Conservation (phyloP, 35 echinoderm and acorn worm species). For the Amphiura filiformis region DNA sequence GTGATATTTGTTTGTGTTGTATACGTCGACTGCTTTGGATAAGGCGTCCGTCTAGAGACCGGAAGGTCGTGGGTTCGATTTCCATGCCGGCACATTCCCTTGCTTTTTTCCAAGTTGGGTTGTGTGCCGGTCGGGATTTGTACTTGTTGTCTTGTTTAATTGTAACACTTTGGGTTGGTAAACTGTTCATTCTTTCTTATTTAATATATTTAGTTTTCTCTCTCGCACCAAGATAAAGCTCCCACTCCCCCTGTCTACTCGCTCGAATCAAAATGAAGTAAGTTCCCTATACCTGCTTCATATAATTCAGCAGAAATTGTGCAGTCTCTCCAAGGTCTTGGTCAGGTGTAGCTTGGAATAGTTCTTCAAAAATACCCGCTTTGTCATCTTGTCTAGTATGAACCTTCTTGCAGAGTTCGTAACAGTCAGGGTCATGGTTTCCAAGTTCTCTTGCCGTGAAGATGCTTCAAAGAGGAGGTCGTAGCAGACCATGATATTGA, state of each 20-base stretch:
- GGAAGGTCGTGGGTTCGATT: too few species aligned
- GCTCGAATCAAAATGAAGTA: conserved; percentile 37
- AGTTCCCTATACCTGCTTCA: conserved; percentile 37
- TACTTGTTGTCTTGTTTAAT: too few species aligned
- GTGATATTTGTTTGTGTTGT: conserved; percentile 63
- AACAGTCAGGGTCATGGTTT: neutral
- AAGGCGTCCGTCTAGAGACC: too few species aligned
- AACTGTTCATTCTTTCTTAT: too few species aligned
- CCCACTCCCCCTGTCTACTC: conserved; percentile 47
- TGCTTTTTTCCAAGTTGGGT: too few species aligned
- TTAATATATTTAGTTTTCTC: conserved; percentile 9
- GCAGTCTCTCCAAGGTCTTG: conserved; percentile 22
- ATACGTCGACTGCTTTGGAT: conserved; percentile 32
- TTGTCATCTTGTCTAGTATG: conserved; percentile 11
- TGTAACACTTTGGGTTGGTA: too few species aligned
- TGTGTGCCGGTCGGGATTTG: too few species aligned
- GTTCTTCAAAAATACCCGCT: conserved; percentile 8
- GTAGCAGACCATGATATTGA: conserved; percentile 50
- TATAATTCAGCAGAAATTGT: conserved; percentile 20
- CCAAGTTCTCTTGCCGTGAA: neutral
- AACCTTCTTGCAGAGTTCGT: conserved; percentile 16
- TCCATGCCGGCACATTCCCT: too few species aligned
- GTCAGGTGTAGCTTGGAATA: neutral
- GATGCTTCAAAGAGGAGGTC: conserved; percentile 45
- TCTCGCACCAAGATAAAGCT: conserved; percentile 27